Conservation (phyloP, 2,113 vertebrate genomes). For the Cyanoramphus novaezelandiae region DNA sequence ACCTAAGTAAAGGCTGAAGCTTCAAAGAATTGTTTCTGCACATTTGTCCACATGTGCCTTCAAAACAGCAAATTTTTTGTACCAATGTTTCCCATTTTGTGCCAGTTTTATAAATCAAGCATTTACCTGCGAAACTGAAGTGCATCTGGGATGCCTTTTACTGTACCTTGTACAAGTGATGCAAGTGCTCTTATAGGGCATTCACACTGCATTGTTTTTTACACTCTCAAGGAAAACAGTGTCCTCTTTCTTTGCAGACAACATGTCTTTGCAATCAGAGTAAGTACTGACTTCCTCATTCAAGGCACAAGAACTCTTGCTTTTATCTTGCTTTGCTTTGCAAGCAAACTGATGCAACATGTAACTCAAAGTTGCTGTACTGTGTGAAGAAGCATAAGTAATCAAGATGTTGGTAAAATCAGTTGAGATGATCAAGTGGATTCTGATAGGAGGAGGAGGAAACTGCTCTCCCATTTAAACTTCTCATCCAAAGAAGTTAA, state of each 20-base stretch:
- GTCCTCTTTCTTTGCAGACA: neutral
- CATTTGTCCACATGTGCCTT: neutral
- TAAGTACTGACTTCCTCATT: neutral
- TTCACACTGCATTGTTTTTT: neutral
- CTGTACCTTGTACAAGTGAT: neutral
- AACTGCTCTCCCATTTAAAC: neutral
- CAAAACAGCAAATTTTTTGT: neutral
- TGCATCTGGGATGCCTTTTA: neutral
- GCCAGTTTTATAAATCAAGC: neutral
- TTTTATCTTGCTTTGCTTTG: neutral
- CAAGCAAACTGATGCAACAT: neutral
- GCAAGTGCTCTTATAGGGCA: neutral
- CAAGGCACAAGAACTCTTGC: neutral
- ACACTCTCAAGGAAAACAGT: neutral
- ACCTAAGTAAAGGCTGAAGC: neutral
- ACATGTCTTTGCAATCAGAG: neutral
- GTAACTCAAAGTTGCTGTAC: neutral
- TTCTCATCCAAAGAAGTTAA: neutral
- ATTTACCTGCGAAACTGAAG: neutral
- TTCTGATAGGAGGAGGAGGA: neutral
- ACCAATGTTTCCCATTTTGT: neutral
- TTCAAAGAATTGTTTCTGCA: neutral
- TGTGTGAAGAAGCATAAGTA: neutral
- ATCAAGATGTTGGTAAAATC: neutral
- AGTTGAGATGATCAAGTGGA: neutral